Evolutionary conservation across 2,797 vertebrate species (phyloP).

Genomic region (Ptychobarbus kaznakovi): DNA sequence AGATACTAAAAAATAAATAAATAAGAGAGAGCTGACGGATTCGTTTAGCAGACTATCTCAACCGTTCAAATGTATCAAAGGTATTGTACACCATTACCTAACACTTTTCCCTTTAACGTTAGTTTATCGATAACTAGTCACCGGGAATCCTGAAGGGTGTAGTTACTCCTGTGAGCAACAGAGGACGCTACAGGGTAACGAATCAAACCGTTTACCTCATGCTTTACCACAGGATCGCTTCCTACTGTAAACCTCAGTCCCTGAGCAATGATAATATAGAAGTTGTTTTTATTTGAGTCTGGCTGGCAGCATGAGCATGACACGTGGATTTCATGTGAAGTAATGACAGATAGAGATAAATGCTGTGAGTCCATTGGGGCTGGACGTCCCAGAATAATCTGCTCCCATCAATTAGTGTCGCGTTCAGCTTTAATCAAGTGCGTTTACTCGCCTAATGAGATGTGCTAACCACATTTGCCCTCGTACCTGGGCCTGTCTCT

Average conservation of each 20-base stretch:
- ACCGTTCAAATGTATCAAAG: neutral
- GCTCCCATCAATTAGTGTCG: conserved; percentile 7
- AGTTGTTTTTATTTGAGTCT: neutral
- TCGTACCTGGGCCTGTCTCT: conserved; percentile 50
- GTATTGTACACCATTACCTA: neutral
- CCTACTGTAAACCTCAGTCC: neutral
- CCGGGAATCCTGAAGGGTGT: neutral
- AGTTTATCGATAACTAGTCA: neutral
- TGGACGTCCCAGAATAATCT: conserved; percentile 12
- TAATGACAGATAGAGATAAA: neutral
- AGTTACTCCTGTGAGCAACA: neutral
- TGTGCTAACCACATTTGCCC: conserved; percentile 61
- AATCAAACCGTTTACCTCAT: neutral
- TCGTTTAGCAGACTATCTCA: neutral
- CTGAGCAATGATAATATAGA: neutral
- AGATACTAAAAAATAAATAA: neutral
- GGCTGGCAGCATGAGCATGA: neutral
- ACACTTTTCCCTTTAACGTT: neutral
- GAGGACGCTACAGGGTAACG: neutral
- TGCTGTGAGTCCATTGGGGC: conserved; percentile 2
- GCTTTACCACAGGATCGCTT: neutral
- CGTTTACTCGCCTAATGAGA: conserved; percentile 61
- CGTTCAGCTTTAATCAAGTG: conserved; percentile 68
- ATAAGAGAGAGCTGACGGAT: too few relatives aligned
- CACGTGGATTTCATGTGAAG: neutral